These are phyloP conservation scores for Pangasianodon hypophthalmus DNA, from an alignment of 2,113 vertebrate species.

Conservation along the genomic window DNA sequence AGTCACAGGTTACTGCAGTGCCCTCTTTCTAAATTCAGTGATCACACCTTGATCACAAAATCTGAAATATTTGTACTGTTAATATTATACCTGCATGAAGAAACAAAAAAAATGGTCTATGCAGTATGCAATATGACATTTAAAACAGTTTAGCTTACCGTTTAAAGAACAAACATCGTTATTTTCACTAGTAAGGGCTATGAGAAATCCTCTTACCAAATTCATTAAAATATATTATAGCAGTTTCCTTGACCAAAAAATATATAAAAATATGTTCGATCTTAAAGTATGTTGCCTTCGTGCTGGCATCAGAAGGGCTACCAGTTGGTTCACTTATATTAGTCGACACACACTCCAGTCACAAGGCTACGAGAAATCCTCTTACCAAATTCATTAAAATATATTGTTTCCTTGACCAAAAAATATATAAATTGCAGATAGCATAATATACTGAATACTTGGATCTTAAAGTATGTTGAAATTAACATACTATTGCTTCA, in stretches of 20 bases:
- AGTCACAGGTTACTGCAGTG: slow-evolving; percentile 81
- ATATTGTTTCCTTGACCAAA: not conserved
- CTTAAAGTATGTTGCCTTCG: too few relatives aligned
- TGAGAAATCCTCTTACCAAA: not conserved
- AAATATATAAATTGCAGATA: not conserved
- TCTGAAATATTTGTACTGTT: not conserved
- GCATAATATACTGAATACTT: not conserved
- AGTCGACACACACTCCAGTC: too few relatives aligned
- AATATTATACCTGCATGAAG: not conserved
- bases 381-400: not conserved
- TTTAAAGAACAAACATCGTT: not conserved
- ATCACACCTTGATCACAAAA: not conserved
- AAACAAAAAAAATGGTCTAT: not conserved
- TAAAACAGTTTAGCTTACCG: not conserved
- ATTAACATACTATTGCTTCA: not conserved
- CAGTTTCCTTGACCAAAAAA: not conserved
- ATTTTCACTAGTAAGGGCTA: not conserved
- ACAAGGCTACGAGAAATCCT: not conserved
- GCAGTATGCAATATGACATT: not conserved
- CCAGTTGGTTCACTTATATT: too few relatives aligned
- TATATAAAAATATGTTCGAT: too few relatives aligned
- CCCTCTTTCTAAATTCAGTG: not conserved
- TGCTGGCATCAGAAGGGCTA: too few relatives aligned
- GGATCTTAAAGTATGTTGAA: not conserved
- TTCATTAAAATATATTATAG: not conserved